A percentile compares a stretch with the other conserved stretches of the same genome.
phyloP scores from a whole-genome alignment of 2,888 invertebrate genomes.

The Sussaba pulchella region DNA sequence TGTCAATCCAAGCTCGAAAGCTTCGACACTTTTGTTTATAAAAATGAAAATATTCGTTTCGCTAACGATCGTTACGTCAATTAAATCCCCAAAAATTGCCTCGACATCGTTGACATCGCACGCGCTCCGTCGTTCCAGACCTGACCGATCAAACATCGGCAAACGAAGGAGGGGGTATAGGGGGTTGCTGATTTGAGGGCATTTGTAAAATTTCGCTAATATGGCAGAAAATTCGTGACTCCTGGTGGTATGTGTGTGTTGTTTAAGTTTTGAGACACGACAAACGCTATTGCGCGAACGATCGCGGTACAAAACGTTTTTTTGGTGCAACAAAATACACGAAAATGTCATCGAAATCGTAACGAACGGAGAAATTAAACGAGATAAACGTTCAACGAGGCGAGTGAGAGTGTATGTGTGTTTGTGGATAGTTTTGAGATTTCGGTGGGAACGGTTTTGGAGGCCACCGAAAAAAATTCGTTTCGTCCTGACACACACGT shows the following conservation, averaged over 20 bases:
- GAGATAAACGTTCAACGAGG: slow-evolving; percentile 3
- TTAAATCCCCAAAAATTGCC: slow-evolving; percentile 53
- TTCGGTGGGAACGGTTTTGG: slow-evolving; percentile 53
- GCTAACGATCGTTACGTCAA: slow-evolving; percentile 51
- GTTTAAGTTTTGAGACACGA: slow-evolving; percentile 76
- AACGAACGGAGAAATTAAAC: slow-evolving; percentile 10
- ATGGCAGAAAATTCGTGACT: slow-evolving; percentile 80
- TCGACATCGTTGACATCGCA: slow-evolving; percentile 32
- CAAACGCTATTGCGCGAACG: slow-evolving; percentile 42
- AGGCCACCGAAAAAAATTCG: slow-evolving; percentile 50
- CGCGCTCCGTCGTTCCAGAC: slow-evolving; percentile 4
- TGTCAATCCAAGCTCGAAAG: slow-evolving; percentile 13
- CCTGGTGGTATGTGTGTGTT: slow-evolving; percentile 73
- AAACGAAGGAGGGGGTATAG: too few species aligned
- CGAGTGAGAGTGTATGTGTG: slow-evolving; percentile 35
- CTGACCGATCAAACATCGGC: not conserved
- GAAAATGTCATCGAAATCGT: slow-evolving; percentile 71
- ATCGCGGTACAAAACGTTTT: slow-evolving; percentile 61
- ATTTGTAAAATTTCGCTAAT: slow-evolving; percentile 79
- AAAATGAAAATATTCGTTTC: too few species aligned
- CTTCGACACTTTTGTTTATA: slow-evolving; percentile 13
- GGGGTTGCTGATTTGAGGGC: slow-evolving; percentile 76
- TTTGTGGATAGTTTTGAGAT: not conserved
- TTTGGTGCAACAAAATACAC: slow-evolving; percentile 59
- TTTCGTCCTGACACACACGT: slow-evolving; percentile 48